Evolutionary conservation across 2,113 vertebrate species (phyloP), one percentile per base, ranked within the genome.

Genomic region (Cacatua alba): DNA sequence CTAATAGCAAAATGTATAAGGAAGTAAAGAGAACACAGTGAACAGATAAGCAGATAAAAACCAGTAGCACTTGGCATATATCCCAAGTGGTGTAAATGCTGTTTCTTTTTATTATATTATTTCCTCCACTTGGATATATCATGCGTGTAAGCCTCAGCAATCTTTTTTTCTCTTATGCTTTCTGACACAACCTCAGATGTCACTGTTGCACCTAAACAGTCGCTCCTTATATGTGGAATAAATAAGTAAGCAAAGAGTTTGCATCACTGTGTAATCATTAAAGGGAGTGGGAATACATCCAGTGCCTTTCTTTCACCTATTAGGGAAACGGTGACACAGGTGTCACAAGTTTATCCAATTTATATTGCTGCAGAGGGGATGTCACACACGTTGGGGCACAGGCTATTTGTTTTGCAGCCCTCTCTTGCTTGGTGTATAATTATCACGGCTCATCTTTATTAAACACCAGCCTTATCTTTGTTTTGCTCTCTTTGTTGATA

Each of bases 381-480:
- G 63, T 82, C 83, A 86, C 88, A 77, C 41, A 75, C 24, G 0
- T 77, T 92, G 82, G 69, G 91, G 70, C 82, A 83, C 37, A 71
- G 76, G 83, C 88, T 70, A 93, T 76, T 93, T 5, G 0, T 94
- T 82, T 84, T 69, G 70, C 83, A 95, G 91, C 65, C 77, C 82
- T 86, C 84, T 92, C 72, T 87, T 95, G 83, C 85, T 96, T 96
- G 90, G 88, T 35, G 9, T 95, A 79, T 97, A 98, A 98, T 97
- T 97, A 98, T 96, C 96, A 65, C 18, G 37, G 96, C 96, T 97
- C 92, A 96, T 98, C 97, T 97, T 98, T 98, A 97, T 97, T 98
- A 98, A 98, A 97, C 91, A 95, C 92, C 91, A 43, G 93, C 90
- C 94, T 96, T 97, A 97, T 96, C 97, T 97, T 97, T 97, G 88